Evolutionary conservation across 1,140 invertebrate genomes (phyloP), one percentile per base, ranked within the genome.

Genomic region (Oncopeltus fasciatus): DNA sequence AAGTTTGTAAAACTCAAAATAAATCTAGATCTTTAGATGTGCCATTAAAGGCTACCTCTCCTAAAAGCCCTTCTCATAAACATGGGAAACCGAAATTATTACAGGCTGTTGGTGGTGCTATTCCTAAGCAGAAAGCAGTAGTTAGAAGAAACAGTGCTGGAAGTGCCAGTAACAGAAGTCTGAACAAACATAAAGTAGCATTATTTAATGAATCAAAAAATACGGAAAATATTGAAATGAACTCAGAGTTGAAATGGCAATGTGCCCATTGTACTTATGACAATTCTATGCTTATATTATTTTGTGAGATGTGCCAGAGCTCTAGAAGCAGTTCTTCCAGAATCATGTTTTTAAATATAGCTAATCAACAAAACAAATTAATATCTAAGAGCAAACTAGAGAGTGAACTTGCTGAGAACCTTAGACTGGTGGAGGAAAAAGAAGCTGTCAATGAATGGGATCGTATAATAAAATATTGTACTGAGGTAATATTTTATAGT

Each of bases 291-390:
- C 76, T 78, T 0, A 81, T 80, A 59, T 75, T 77, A 46, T 76
- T 80, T 24, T 93, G 90, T 73, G 88, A 91, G 70, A 91, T 92
- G 80, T 93, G 90, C 74, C 83, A 87, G 69, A 85, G 83, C 67
- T 77, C 78, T 33, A 62, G 71, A 20, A 70, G 69, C 67, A 12
- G 62, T 26, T 57, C 68, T 60, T 61, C 61, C 8, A 46, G 44
- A 46, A 46, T 46, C 44, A 46, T 20, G 18, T 20, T 20, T 9
- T 20, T 46, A 46, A 46, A 46, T 46, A 20, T 46, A 20, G 21
- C 21, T 4, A 46, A 46, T 46, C 44, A 46, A 46, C 21, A 46
- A n/a, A 46, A n/a, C 21, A 46, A 56, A 68, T 56, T 67, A 62
- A 60, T 29, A 31, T 57, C 58, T 2, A 27, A 75, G 64, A 38